Evolutionary conservation across 1,140 invertebrate genomes (phyloP).

Genomic region (Brachionus rotundiformis): DNA sequence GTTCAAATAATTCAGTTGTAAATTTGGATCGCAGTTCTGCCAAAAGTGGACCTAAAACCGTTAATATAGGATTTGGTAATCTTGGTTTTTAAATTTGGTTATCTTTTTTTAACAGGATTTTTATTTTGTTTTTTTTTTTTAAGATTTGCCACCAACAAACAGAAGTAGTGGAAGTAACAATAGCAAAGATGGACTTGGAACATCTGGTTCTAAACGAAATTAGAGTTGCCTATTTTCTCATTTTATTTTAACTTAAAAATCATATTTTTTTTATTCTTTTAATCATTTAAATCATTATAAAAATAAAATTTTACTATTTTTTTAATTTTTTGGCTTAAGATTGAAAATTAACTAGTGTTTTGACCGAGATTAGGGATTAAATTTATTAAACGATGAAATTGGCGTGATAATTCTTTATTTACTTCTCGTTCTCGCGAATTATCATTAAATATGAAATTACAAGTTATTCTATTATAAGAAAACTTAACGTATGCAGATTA

Average conservation of each 20-base stretch:
- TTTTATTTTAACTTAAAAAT: neutral
- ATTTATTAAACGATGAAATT: no score
- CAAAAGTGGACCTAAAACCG: slow-evolving; percentile 1
- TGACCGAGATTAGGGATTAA: no score
- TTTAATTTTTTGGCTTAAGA: no score
- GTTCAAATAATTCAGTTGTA: slow-evolving; percentile 25
- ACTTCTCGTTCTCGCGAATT: no score
- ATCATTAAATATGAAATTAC: no score
- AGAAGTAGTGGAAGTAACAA: slow-evolving; percentile 27
- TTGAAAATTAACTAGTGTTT: no score
- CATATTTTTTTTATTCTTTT: neutral
- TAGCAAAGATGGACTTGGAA: slow-evolving; percentile 7
- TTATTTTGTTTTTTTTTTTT: neutral
- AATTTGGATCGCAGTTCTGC: slow-evolving; percentile 28
- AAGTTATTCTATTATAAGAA: no score
- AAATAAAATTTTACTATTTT: neutral
- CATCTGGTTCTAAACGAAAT: neutral
- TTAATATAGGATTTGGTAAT: slow-evolving; percentile 45
- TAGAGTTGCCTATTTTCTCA: neutral
- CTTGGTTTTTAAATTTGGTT: neutral
- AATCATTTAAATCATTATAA: neutral
- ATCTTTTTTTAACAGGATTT: neutral
- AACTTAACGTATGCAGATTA: no score
- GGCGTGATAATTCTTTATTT: no score
- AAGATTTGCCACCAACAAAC: slow-evolving; percentile 39